Percentiles rank a stretch among this genome's conserved stretches.
phyloP scores from a whole-genome alignment of 2,113 vertebrate species.

The Plotosus lineatus region DNA sequence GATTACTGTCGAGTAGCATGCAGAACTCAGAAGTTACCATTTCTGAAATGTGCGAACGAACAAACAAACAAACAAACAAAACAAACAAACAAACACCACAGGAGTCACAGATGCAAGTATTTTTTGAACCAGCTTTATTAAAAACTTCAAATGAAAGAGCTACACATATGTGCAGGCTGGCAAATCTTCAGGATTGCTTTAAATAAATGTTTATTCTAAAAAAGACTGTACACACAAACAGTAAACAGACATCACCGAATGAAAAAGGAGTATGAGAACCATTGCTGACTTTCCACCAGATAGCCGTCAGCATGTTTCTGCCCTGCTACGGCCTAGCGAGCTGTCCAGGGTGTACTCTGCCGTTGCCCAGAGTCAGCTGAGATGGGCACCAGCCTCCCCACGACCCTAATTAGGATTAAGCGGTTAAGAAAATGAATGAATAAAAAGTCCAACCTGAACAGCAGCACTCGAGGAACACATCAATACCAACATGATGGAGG shows the following conservation, averaged over 20 bases:
- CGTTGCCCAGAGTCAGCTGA: too few species aligned
- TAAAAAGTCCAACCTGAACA: not conserved
- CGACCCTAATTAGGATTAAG: too few species aligned
- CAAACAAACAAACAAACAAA: not conserved
- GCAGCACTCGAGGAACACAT: not conserved
- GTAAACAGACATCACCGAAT: not conserved
- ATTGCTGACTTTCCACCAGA: too few species aligned
- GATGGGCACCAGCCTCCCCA: too few species aligned
- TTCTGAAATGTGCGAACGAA: not conserved
- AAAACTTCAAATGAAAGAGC: not conserved
- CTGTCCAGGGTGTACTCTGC: too few species aligned
- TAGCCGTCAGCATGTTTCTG: too few species aligned
- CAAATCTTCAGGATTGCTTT: not conserved
- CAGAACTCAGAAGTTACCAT: not conserved
- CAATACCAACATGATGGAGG: not conserved
- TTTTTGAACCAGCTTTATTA: constrained; percentile 1
- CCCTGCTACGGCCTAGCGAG: too few species aligned
- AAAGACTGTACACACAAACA: not conserved
- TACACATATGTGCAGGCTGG: not conserved
- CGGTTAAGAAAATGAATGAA: too few species aligned
- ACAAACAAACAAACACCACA: not conserved
- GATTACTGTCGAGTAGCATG: not conserved
- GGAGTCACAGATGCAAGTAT: not conserved
- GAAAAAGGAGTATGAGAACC: too few species aligned
- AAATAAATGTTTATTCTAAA: not conserved